These are phyloP conservation scores for Rachycentron canadum DNA, from an alignment of 2,797 vertebrate species.

Conservation along the genomic window DNA sequence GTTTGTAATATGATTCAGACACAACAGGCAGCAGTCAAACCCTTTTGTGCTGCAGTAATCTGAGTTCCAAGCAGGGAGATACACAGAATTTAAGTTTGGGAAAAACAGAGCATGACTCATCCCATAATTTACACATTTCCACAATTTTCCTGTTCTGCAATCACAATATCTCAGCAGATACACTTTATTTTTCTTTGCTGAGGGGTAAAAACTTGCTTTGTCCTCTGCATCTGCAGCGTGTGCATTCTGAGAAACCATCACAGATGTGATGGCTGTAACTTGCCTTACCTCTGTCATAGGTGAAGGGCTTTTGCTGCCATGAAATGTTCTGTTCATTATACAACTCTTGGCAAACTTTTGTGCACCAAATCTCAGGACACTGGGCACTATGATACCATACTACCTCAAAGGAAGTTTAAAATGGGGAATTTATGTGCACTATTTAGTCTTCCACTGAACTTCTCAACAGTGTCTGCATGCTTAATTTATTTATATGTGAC, in stretches of 20 bases:
- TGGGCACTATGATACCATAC: neutral
- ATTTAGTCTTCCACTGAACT: slow-evolving; percentile 9
- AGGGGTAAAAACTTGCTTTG: neutral
- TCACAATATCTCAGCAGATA: neutral
- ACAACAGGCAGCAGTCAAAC: too few relatives aligned
- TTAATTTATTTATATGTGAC: slow-evolving; percentile 35
- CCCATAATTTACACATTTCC: neutral
- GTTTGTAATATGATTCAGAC: too few relatives aligned
- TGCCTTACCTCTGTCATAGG: neutral
- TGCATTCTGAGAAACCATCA: slow-evolving; percentile 14
- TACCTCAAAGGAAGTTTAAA: slow-evolving; percentile 14
- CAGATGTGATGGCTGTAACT: too few relatives aligned
- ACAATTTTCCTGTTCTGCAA: neutral
- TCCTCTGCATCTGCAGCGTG: slow-evolving; percentile 27
- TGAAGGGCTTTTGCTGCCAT: slow-evolving; percentile 20
- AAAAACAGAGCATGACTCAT: neutral
- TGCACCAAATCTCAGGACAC: neutral
- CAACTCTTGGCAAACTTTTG: slow-evolving; percentile 6
- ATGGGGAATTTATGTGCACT: neutral
- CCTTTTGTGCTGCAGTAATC: neutral
- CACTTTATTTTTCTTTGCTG: neutral
- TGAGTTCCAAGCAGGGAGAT: neutral
- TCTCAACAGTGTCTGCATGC: slow-evolving; percentile 9
- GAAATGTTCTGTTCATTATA: neutral
- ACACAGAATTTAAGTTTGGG: neutral